Conservation (phyloP, 2,113 vertebrate species). For the Perccottus glenii region DNA sequence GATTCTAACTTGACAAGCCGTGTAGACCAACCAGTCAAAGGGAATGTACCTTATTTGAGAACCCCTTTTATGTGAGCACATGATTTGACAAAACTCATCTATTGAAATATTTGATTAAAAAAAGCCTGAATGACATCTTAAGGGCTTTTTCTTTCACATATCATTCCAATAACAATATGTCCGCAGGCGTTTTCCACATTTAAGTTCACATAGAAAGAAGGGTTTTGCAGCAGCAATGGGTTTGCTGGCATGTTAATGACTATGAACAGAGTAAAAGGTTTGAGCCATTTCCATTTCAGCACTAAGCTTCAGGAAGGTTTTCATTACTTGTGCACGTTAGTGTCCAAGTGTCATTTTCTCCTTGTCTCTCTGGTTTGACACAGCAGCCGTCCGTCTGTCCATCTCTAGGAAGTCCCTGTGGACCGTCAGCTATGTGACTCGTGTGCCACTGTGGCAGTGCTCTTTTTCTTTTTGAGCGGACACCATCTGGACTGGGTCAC, state of each 20-base stretch:
- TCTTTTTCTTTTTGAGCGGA: constrained; percentile 43
- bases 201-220: no score
- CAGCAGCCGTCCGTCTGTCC: constrained; percentile 23
- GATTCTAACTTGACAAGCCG: no score
- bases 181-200: no score
- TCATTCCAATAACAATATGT: no score
- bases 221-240: no score
- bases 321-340: background rate
- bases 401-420: constrained; percentile 33
- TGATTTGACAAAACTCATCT: no score
- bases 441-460: constrained; percentile 56
- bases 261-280: background rate
- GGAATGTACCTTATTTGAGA: no score
- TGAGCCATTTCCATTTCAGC: background rate
- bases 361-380: constrained; percentile 20
- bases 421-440: constrained; percentile 48
- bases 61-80: no score
- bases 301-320: background rate
- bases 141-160: no score
- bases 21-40: no score
- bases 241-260: background rate
- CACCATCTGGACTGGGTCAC: constrained; percentile 74
- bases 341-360: constrained; percentile 7
- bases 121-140: no score
- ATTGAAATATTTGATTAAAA: no score